Conservation (phyloP, 2,888 invertebrate species). For the Ophraella communa region DNA sequence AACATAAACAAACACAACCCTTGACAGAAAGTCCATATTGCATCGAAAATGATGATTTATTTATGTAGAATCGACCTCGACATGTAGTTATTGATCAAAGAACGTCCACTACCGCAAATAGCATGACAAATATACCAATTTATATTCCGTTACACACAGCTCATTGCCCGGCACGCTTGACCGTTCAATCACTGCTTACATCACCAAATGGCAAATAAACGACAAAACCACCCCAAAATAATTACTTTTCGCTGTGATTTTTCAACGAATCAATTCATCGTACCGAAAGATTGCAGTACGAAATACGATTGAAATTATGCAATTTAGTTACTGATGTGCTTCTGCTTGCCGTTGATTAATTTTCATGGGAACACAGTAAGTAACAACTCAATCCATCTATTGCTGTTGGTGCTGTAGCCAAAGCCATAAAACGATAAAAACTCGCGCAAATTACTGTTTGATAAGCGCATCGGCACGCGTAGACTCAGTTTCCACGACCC, state of each 20-base stretch:
- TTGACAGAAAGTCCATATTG: too few relatives aligned
- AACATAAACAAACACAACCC: too few relatives aligned
- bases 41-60: too few relatives aligned
- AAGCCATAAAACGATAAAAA: constrained; percentile 3
- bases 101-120: constrained; percentile 22
- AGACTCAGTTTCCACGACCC: constrained; percentile 30
- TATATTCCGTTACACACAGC: constrained; percentile 53
- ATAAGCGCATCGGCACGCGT: constrained; percentile 54
- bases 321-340: too few relatives aligned
- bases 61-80: neutral
- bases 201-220: constrained; percentile 45
- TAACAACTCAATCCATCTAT: constrained; percentile 25
- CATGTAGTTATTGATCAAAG: constrained; percentile 18
- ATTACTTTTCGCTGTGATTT: constrained; percentile 21
- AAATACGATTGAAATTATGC: too few relatives aligned
- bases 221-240: constrained; percentile 35
- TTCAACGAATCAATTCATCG: neutral
- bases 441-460: constrained; percentile 51
- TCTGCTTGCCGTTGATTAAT: too few relatives aligned
- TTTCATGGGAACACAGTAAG: constrained; percentile 10
- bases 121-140: constrained; percentile 53
- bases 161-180: constrained; percentile 46
- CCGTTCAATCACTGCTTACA: constrained; percentile 49
- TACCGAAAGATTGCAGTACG: neutral
- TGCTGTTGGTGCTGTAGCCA: neutral